Percentiles rank a stretch among this genome's conserved stretches.
phyloP scores from a whole-genome alignment of 1,140 invertebrate genomes.

The Anadara kagoshimensis region DNA sequence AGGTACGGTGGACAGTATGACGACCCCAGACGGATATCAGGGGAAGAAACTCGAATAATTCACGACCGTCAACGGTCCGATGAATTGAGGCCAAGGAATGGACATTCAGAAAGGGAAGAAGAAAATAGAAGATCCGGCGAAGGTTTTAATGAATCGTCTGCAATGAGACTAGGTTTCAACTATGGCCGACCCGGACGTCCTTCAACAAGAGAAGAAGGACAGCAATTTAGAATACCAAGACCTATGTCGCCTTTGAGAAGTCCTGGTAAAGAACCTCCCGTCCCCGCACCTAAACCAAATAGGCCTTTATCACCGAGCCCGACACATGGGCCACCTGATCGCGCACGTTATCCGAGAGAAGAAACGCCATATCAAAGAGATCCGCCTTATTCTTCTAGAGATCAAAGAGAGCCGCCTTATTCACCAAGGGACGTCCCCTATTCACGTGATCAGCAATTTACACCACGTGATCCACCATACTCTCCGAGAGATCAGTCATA shows the following conservation, averaged over 20 bases:
- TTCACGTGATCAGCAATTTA: neutral
- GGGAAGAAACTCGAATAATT: slow-evolving; percentile 3
- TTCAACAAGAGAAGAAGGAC: slow-evolving; percentile 20
- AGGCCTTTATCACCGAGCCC: slow-evolving; percentile 37
- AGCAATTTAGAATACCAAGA: slow-evolving; percentile 16
- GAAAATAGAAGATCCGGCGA: slow-evolving; percentile 1
- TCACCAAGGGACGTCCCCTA: neutral
- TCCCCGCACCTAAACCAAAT: slow-evolving; percentile 34
- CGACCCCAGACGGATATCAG: slow-evolving; percentile 9
- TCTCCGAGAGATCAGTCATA: neutral
- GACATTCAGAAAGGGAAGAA: slow-evolving; percentile 2
- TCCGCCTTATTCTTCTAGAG: no score
- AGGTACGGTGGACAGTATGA: neutral
- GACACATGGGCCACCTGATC: slow-evolving; percentile 1
- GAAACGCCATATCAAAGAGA: slow-evolving; percentile 2
- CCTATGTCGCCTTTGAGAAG: slow-evolving; percentile 31
- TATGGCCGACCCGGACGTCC: slow-evolving; percentile 11
- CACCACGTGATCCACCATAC: slow-evolving; percentile 1
- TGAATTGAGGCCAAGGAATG: neutral
- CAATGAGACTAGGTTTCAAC: slow-evolving; percentile 5
- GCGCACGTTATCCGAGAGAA: slow-evolving; percentile 8
- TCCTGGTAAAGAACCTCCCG: slow-evolving; percentile 20
- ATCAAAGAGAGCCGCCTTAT: no score
- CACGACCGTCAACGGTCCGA: slow-evolving; percentile 26
- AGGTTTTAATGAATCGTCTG: slow-evolving; percentile 10